Conservation (phyloP, 2,113 vertebrate genomes). For the Coracopsis vasa region DNA sequence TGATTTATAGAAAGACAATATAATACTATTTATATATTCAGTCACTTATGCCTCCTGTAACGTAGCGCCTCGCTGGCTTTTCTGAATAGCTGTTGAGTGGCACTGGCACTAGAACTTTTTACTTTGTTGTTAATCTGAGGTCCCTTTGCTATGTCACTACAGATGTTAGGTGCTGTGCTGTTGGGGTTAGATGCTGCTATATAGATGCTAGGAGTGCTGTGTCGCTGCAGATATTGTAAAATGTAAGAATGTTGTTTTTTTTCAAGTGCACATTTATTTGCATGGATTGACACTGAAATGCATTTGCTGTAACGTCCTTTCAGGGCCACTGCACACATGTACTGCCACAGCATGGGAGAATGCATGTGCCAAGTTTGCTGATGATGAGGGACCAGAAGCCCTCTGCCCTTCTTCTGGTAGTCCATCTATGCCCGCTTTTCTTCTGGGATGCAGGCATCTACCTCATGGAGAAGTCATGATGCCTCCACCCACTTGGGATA, state of each 20-base stretch:
- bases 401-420: not conserved
- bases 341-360: not conserved
- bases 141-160: not conserved
- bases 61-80: fast-evolving
- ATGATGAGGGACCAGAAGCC: not conserved
- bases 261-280: not conserved
- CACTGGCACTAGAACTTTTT: not conserved
- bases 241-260: not conserved
- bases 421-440: not conserved
- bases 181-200: not conserved
- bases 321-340: not conserved
- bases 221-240: not conserved
- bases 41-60: not conserved
- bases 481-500: not conserved
- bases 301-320: not conserved
- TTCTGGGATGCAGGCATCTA: not conserved
- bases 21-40: not conserved
- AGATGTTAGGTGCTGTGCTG: not conserved
- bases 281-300: not conserved
- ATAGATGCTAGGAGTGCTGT: not conserved
- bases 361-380: not conserved
- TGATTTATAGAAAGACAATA: not conserved
- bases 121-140: not conserved
- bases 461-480: not conserved
- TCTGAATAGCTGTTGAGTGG: not conserved